Base-by-base conservation (phyloP, 2,113 vertebrate species). In the Hippocampus abdominalis region DNA sequence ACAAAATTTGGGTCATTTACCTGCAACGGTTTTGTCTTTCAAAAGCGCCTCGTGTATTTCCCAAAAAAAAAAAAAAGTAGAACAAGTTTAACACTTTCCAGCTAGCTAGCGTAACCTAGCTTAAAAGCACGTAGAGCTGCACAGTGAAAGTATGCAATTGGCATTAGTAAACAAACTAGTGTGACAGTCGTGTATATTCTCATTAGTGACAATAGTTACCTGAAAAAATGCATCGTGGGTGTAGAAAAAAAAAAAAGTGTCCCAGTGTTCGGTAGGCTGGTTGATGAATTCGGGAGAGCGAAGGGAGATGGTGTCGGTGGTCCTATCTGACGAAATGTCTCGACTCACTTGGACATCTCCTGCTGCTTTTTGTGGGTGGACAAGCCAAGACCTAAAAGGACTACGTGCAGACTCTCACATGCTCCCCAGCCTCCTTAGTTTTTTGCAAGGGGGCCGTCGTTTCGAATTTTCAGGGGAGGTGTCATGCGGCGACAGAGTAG, bases 401-500 rank as follows among this genome's bases (percentile, higher is more conserved):
- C 84, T 93, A 93, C 92, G 92, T 93, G 92, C 91, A 77, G 89
- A 80, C 64, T 56, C 82, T 82, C 91, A 90, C 91, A 91, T 87
- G 73, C 75, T 32, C 68, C 49, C 49, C 69, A 72, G 67, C 20
- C 65, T 57, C 27, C 63, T 44, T 20, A 15, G 46, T 36, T 8
- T 8, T 51, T 1, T 11, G 36, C 12, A 49, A 18, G 66, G 72
- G 84, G 83, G 83, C 40, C 68, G 81, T 71, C 79, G 75, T 74
- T 23, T 64, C 70, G 72, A 61, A 56, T 51, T 73, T 25, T 59
- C 0, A 69, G 44, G 84, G 86, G 85, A 82, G 86, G 86, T 68
- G 77, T 73, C 75, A 61, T 29, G 13, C n/a, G 39, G 65, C 5
- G 39, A 18, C 5, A 51, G 44, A 73, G 53, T 49, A 29, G 15